These are phyloP conservation scores for Cephus pygmeus DNA, from an alignment of 2,888 invertebrate species.

Conservation along the genomic window DNA sequence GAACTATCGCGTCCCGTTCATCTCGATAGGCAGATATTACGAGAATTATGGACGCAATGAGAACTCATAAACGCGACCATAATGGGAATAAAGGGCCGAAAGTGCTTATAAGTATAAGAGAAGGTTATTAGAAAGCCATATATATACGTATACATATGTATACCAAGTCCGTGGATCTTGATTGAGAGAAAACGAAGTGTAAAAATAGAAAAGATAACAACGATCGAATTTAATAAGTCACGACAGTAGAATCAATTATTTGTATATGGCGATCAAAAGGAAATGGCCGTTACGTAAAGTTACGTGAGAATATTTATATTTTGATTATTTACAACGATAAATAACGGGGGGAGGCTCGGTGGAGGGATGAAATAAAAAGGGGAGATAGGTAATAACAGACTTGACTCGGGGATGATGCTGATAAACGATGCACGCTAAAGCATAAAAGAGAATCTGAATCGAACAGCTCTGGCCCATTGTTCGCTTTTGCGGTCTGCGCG, in stretches of 20 bases:
- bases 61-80: not conserved
- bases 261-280: too few species aligned
- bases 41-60: slow-evolving; percentile 23
- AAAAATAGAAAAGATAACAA: not conserved
- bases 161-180: not conserved
- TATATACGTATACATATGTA: not conserved
- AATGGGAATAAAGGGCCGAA: not conserved
- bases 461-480: slow-evolving; percentile 46
- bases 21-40: not conserved
- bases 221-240: not conserved
- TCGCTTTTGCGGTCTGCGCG: slow-evolving; percentile 43
- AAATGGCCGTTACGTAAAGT: not conserved
- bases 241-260: not conserved
- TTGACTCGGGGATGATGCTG: slow-evolving; percentile 1
- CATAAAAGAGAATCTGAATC: slow-evolving; percentile 38
- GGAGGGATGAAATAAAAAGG: not conserved
- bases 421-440: slow-evolving; percentile 41
- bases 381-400: not conserved
- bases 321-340: not conserved
- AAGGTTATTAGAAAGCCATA: not conserved
- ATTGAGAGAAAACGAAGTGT: not conserved
- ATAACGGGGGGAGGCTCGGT: not conserved
- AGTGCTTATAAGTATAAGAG: not conserved
- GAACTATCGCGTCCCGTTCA: not conserved
- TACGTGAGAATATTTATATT: not conserved